A percentile compares a stretch with the other conserved stretches of the same genome.
phyloP scores from a whole-genome alignment of 2,113 vertebrate species.

The Ceyx cyanopectus region DNA sequence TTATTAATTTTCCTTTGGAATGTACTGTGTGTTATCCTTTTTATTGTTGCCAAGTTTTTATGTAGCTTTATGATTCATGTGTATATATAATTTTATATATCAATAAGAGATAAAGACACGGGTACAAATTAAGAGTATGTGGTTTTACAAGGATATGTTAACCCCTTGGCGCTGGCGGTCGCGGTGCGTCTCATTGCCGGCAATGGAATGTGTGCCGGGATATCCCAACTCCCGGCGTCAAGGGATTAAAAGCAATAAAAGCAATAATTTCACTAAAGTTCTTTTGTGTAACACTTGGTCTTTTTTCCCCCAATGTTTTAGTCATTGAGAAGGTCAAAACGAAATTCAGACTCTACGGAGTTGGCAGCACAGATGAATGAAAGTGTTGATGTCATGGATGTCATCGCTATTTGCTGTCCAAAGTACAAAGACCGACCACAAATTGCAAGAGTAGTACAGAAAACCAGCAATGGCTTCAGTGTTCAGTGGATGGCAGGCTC shows the following conservation, averaged over 20 bases:
- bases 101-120: slow-evolving; percentile 85
- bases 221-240: slow-evolving; percentile 86
- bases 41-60: slow-evolving; percentile 87
- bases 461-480: slow-evolving; percentile 94
- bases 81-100: slow-evolving; percentile 89
- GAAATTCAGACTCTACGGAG: slow-evolving; percentile 92
- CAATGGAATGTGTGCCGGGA: slow-evolving; percentile 85
- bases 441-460: slow-evolving; percentile 97
- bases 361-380: slow-evolving; percentile 93
- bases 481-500: slow-evolving; percentile 99
- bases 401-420: slow-evolving; percentile 98
- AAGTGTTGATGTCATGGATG: slow-evolving; percentile 95
- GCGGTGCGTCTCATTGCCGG: slow-evolving; percentile 84
- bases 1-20: slow-evolving; percentile 86
- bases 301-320: slow-evolving; percentile 91
- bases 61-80: slow-evolving; percentile 85
- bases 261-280: slow-evolving; percentile 87
- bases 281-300: slow-evolving; percentile 86
- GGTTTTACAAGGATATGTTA: slow-evolving; percentile 85
- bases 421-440: slow-evolving; percentile 99
- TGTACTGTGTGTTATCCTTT: slow-evolving; percentile 86
- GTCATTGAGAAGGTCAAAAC: slow-evolving; percentile 93
- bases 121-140: slow-evolving; percentile 87
- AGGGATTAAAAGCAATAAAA: slow-evolving; percentile 89
- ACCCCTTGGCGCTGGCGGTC: slow-evolving; percentile 88